These are phyloP conservation scores for Phlogophora meticulosa DNA, from an alignment of 2,888 invertebrate species.

Conservation along the genomic window DNA sequence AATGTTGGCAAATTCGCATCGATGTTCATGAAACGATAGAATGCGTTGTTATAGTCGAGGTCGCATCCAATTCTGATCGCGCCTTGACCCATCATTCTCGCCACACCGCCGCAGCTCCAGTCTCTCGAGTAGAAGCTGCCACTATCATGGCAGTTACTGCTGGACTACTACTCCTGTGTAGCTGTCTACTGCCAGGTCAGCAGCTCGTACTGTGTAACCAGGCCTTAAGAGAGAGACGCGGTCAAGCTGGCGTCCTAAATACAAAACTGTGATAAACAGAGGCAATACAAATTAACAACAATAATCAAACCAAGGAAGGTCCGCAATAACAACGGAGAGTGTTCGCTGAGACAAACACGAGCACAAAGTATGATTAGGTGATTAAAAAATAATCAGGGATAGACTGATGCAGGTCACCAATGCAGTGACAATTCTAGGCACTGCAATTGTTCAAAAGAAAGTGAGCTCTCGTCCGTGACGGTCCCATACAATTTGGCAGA, in stretches of 20 bases:
- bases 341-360: conserved; percentile 66
- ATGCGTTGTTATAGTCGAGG: too few species aligned
- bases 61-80: too few species aligned
- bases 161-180: not conserved
- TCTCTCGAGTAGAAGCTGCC: not conserved
- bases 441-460: not conserved
- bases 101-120: not conserved
- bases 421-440: not conserved
- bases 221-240: conserved; percentile 39
- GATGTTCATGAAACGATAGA: too few species aligned
- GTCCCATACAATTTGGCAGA: not conserved
- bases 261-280: conserved; percentile 72
- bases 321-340: conserved; percentile 73
- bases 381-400: conserved; percentile 16
- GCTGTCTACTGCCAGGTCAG: not conserved
- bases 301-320: conserved; percentile 76
- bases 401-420: not conserved
- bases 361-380: conserved; percentile 29
- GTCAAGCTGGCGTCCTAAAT: conserved; percentile 55
- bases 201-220: conserved; percentile 5
- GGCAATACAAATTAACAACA: conserved; percentile 82
- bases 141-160: not conserved
- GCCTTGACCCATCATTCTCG: not conserved
- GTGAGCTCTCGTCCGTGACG: too few species aligned
- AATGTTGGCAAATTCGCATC: too few species aligned